Base-by-base conservation (phyloP, 2,113 vertebrate genomes). In the Dromaius novaehollandiae region DNA sequence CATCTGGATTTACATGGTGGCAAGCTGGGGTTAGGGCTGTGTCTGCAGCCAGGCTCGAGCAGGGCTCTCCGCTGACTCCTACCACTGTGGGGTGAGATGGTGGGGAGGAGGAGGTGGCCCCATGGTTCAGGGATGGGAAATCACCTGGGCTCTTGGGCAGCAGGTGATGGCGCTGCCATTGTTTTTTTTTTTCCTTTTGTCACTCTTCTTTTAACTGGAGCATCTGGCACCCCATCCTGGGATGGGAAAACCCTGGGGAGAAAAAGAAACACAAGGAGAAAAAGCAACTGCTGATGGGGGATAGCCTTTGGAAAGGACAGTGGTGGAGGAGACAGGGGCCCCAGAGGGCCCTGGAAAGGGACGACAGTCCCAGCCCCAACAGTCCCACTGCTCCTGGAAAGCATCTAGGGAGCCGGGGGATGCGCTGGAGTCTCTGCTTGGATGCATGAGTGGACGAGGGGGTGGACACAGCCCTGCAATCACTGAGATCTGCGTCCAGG, bases 251-350 rank as follows among this genome's bases (percentile, higher is more conserved):
- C 26, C 3, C 4, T 1, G 19, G 46, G 46, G 58, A 11, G 56
- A 0, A 18, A 25, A 68, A 53, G 0, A 17, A 58, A 10, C 2
- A 3, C 1, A 1, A 42, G 65, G 71, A 42, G 25, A 22, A 34
- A 16, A 36, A 61, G 46, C 50, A 40, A 6, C 61, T 10, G 44
- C 34, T 22, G 77, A 7, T 38, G 58, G 51, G 60, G 13, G 50
- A 19, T 16, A 7, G 6, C 9, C 48, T 5, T 12, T 13, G 65
- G 65, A 44, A 38, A 9, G n/a, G 9, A n/a, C 0, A 32, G 30
- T 7, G 5, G 0, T 11, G 77, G 42, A 56, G 90, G 38, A n/a
- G 65, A 28, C 5, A 44, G 76, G 68, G 80, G 7, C 15, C 13
- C 36, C 4, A 11, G 30, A 1, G 15, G 73, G 28, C 15, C 14